A percentile compares a stretch with the other conserved stretches of the same genome.
Evolutionary conservation across 2,113 vertebrate species (phyloP).

Genomic region (Leptobrachium leishanense): DNA sequence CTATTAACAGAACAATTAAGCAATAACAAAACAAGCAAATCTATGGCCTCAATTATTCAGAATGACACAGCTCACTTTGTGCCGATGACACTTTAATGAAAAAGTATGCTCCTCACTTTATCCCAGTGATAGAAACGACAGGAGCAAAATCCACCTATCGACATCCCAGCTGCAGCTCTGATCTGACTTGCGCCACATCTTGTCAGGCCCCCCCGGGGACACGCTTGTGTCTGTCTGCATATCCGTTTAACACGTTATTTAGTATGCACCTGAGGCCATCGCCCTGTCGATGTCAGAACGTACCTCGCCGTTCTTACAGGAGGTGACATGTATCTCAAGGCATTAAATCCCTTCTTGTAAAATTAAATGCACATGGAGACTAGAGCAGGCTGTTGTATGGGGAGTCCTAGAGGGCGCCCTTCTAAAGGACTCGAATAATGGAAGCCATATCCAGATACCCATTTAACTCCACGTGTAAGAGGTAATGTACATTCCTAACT

Average conservation of each 20-base stretch:
- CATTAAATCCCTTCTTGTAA: conserved; percentile 66
- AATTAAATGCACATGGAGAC: conserved; percentile 99
- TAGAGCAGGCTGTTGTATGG: conserved; percentile 84
- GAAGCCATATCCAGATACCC: conserved; percentile 95
- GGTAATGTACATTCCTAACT: too few relatives aligned
- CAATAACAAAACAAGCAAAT: too few relatives aligned
- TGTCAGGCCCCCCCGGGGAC: too few relatives aligned
- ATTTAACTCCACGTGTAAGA: conserved; percentile 37
- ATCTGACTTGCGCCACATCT: too few relatives aligned
- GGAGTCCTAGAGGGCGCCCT: conserved; percentile 90
- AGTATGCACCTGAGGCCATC: conserved; percentile 55
- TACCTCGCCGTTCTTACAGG: conserved; percentile 20
- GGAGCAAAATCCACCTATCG: too few relatives aligned
- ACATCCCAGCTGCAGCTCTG: too few relatives aligned
- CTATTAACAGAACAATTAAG: too few relatives aligned
- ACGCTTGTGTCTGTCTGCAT: not conserved
- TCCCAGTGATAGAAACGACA: too few relatives aligned
- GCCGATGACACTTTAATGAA: too few relatives aligned
- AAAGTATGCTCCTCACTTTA: too few relatives aligned
- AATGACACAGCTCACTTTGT: too few relatives aligned
- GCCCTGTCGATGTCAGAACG: not conserved
- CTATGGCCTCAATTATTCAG: too few relatives aligned
- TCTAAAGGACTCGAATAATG: conserved; percentile 99
- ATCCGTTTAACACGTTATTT: conserved; percentile 58
- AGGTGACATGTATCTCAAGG: conserved; percentile 28